phyloP scores from a whole-genome alignment of 2,797 vertebrate genomes.

The Florisuga fusca region DNA sequence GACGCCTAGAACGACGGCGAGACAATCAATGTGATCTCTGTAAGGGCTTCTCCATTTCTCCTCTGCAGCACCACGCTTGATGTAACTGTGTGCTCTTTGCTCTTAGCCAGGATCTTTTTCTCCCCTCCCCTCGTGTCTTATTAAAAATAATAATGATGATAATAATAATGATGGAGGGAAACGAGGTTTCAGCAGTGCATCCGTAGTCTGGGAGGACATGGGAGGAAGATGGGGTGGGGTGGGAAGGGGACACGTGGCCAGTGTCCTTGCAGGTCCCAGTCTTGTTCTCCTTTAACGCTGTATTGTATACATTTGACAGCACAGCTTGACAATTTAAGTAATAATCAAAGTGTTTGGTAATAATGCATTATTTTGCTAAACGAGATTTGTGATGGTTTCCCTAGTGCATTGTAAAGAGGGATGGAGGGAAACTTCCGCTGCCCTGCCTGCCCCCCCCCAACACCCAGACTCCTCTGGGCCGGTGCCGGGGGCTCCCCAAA shows the following conservation, averaged over 20 bases:
- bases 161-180: neutral
- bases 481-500: neutral
- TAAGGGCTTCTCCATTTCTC: conserved; percentile 78
- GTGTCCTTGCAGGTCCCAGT: conserved; percentile 49
- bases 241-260: conserved; percentile 17
- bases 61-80: neutral
- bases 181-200: conserved; percentile 30
- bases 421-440: conserved; percentile 72
- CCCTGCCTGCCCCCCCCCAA: neutral
- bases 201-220: neutral
- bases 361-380: conserved; percentile 78
- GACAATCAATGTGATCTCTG: conserved; percentile 83
- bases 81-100: neutral
- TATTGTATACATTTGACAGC: conserved; percentile 69
- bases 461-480: neutral
- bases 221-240: neutral
- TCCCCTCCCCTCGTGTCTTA: conserved; percentile 29
- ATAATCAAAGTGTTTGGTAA: conserved; percentile 70
- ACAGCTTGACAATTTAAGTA: conserved; percentile 77
- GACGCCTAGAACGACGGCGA: neutral
- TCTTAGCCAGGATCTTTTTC: neutral
- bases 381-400: conserved; percentile 80
- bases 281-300: conserved; percentile 84
- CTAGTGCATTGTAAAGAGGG: conserved; percentile 70
- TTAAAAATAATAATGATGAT: neutral